phyloP scores from a whole-genome alignment of 2,888 invertebrate species.

The Pristionchus japonicus region DNA sequence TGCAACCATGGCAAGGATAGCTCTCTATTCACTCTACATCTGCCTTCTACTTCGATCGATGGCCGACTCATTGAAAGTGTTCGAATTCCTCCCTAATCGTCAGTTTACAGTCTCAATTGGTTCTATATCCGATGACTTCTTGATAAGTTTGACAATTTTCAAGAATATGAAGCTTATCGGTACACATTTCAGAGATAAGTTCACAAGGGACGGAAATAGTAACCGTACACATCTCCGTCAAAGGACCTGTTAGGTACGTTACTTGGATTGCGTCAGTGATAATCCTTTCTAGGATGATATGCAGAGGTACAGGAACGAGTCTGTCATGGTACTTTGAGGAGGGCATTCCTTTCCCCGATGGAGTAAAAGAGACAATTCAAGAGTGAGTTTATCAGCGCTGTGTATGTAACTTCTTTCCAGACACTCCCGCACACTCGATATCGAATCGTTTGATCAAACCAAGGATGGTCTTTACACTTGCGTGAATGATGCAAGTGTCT shows the following conservation, averaged over 20 bases:
- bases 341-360: not conserved
- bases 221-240: not conserved
- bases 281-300: not conserved
- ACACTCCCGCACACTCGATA: not conserved
- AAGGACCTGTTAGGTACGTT: not conserved
- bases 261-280: no score
- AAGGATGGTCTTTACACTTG: not conserved
- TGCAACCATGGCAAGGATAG: not conserved
- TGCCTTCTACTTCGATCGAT: not conserved
- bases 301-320: not conserved
- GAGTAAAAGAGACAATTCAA: not conserved
- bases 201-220: not conserved
- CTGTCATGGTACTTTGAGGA: no score
- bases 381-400: not conserved
- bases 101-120: not conserved
- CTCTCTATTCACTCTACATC: not conserved
- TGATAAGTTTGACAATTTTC: not conserved
- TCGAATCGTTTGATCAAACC: not conserved
- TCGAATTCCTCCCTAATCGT: constrained; percentile 30
- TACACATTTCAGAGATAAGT: not conserved
- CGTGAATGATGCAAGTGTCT: not conserved
- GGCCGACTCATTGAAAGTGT: not conserved
- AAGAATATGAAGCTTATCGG: no score
- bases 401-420: no score
- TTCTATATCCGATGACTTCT: no score